phyloP scores from a whole-genome alignment of 2,113 vertebrate species.

The Thryonomys swinderianus region DNA sequence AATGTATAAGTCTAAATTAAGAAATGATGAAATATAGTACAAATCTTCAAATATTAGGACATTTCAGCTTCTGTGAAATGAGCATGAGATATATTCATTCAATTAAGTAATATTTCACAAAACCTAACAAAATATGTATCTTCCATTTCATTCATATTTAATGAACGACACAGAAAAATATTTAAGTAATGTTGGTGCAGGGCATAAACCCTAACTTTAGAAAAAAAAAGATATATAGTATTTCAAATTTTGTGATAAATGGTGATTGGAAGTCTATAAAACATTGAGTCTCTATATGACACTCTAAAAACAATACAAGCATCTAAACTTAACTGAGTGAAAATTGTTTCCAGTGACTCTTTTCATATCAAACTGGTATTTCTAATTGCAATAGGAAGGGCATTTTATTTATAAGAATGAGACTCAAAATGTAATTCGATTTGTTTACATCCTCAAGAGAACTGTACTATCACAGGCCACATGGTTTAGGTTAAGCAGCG shows the following conservation, averaged over 20 bases:
- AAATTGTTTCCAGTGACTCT: constrained; percentile 68
- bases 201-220: background rate
- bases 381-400: background rate
- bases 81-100: background rate
- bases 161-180: background rate
- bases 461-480: background rate
- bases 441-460: constrained; percentile 44
- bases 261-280: background rate
- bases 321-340: constrained; percentile 35
- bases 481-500: background rate
- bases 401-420: constrained; percentile 44
- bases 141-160: background rate
- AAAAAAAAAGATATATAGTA: background rate
- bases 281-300: constrained; percentile 35
- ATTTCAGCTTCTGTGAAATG: background rate
- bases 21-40: background rate
- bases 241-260: background rate
- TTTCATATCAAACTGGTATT: constrained; percentile 45
- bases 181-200: background rate
- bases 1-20: background rate
- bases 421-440: background rate
- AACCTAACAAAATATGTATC: background rate
- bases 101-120: background rate
- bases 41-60: background rate
- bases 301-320: constrained; percentile 28